Evolutionary conservation across 2,113 vertebrate genomes (phyloP).

Genomic region (Etheostoma cragini): DNA sequence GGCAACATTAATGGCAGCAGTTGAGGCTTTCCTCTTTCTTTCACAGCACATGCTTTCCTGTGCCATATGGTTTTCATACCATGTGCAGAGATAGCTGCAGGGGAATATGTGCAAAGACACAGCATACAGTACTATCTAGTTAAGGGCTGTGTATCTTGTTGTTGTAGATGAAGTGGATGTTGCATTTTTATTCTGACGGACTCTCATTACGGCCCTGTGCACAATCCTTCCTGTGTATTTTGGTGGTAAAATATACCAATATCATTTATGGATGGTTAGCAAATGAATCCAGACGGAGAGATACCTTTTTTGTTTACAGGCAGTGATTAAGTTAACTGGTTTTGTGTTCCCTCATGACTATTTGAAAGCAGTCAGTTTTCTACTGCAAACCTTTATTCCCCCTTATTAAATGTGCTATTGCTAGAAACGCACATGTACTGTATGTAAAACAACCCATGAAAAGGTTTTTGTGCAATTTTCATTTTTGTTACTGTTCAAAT

Average conservation of each 20-base stretch:
- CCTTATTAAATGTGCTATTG: not conserved
- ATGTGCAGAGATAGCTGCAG: conserved; percentile 46
- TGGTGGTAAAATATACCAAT: not conserved
- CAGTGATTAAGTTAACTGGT: conserved; percentile 29
- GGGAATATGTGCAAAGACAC: conserved; percentile 16
- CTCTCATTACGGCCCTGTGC: not conserved
- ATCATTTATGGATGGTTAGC: not conserved
- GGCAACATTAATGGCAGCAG: conserved; percentile 26
- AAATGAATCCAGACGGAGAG: conserved; percentile 10
- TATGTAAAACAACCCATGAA: not conserved
- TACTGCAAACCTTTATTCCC: not conserved
- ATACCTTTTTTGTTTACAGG: conserved; percentile 37
- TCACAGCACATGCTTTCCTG: conserved; percentile 56
- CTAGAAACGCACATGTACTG: not conserved
- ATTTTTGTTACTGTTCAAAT: not conserved
- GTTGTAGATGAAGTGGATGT: not conserved
- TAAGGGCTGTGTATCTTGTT: not conserved
- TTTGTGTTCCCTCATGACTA: not conserved
- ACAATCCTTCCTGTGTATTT: not conserved
- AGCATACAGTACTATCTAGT: conserved; percentile 33
- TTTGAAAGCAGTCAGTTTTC: conserved; percentile 15
- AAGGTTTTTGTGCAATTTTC: not conserved
- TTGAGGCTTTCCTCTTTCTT: conserved; percentile 23
- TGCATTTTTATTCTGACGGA: conserved; percentile 14
- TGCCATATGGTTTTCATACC: conserved; percentile 61